phyloP scores from a whole-genome alignment of 2,888 invertebrate genomes.

The Sipunculus nudus region DNA sequence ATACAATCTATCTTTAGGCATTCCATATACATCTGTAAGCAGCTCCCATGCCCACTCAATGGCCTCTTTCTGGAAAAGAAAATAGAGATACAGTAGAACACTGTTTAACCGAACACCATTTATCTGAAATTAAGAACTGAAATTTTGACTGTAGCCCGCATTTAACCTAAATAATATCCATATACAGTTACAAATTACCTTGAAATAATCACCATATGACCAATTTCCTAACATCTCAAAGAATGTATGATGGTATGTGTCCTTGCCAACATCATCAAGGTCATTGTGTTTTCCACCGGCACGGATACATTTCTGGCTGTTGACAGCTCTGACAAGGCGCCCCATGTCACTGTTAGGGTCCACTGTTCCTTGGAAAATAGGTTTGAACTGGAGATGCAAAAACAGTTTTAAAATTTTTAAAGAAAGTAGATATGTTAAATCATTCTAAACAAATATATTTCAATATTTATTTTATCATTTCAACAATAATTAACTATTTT shows the following conservation, averaged over 20 bases:
- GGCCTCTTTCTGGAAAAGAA: conserved; percentile 79
- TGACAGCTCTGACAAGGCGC: conserved; percentile 84
- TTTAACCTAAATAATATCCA: neutral
- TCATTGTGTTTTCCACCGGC: conserved; percentile 99
- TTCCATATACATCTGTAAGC: conserved; percentile 78
- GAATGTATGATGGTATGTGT: conserved; percentile 99
- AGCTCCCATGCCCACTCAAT: conserved; percentile 98
- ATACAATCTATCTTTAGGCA: conserved; percentile 89
- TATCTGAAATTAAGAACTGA: neutral
- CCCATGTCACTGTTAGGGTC: conserved; percentile 97
- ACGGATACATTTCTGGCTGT: conserved; percentile 98
- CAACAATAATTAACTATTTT: neutral
- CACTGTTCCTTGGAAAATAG: conserved; percentile 94
- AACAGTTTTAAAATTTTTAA: no score
- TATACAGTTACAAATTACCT: conserved; percentile 73
- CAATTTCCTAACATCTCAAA: conserved; percentile 99
- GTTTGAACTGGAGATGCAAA: conserved; percentile 80
- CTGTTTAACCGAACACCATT: neutral
- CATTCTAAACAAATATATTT: neutral
- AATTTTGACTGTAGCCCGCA: neutral
- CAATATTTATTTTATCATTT: neutral
- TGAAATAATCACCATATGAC: conserved; percentile 99
- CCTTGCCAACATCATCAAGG: conserved; percentile 98
- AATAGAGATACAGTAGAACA: conserved; percentile 5
- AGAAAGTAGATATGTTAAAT: no score